Conservation (phyloP, 2,888 invertebrate genomes). For the Synergus japonicus region DNA sequence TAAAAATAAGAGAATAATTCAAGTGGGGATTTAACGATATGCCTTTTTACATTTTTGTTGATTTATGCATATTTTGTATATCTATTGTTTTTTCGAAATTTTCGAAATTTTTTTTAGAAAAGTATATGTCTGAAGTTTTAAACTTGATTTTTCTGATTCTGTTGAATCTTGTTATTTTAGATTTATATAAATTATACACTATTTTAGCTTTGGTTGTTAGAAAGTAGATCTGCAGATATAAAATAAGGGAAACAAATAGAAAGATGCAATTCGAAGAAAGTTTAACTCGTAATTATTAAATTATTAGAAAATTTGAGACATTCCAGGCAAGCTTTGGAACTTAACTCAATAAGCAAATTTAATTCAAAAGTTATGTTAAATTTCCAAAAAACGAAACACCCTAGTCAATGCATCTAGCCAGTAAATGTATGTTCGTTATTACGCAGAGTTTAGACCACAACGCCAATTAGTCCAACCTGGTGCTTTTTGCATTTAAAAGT, state of each 20-base stretch:
- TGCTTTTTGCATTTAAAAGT: slow-evolving; percentile 9
- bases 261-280: neutral
- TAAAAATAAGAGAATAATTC: neutral
- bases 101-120: neutral
- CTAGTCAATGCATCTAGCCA: slow-evolving; percentile 53
- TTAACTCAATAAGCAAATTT: neutral
- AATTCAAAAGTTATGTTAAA: neutral
- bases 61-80: too few relatives aligned
- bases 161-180: neutral
- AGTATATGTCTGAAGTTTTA: neutral
- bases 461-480: neutral
- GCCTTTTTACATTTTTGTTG: neutral
- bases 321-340: neutral
- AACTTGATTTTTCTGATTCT: neutral
- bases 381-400: neutral
- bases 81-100: slow-evolving; percentile 6
- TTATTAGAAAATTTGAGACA: neutral
- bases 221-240: neutral
- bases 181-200: neutral
- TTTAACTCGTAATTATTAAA: neutral
- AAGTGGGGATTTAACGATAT: neutral
- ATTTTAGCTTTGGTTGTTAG: neutral
- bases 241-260: neutral
- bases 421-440: slow-evolving; percentile 42
- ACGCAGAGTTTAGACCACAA: neutral